A percentile compares a stretch with the other conserved stretches of the same genome.
Evolutionary conservation across 2,113 vertebrate species (phyloP).

Genomic region (Hipposideros armiger): DNA sequence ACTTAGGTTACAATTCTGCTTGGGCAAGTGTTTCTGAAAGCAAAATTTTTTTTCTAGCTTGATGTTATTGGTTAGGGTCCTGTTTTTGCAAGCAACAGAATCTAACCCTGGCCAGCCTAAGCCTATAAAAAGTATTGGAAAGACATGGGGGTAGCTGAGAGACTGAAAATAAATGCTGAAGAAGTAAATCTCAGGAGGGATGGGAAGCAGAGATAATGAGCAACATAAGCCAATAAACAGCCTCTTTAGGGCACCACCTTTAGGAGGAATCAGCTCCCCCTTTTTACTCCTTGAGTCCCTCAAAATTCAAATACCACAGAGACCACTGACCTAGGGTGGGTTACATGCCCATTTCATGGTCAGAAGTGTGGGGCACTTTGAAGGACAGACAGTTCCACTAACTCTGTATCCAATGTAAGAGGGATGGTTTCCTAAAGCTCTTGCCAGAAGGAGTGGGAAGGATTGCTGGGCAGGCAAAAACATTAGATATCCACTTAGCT

Average conservation of each 20-base stretch:
- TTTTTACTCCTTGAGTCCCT: neutral
- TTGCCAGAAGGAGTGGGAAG: neutral
- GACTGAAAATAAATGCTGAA: slow-evolving; percentile 2
- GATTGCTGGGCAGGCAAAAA: neutral
- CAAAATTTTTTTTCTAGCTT: neutral
- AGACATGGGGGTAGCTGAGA: neutral
- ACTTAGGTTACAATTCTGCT: neutral
- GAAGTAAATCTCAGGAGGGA: neutral
- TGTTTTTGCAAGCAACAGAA: slow-evolving; percentile 57
- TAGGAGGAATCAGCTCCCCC: neutral
- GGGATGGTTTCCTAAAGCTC: neutral
- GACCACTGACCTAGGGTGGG: neutral
- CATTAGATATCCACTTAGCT: neutral
- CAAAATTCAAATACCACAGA: neutral
- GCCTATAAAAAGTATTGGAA: neutral
- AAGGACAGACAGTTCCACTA: neutral
- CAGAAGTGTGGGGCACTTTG: neutral
- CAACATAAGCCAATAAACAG: neutral
- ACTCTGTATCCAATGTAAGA: neutral
- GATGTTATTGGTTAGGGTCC: neutral
- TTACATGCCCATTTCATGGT: neutral
- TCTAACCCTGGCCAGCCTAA: neutral
- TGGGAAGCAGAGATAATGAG: neutral
- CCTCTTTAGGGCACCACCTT: neutral
- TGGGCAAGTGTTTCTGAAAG: slow-evolving; percentile 24